Conservation (phyloP, 2,113 vertebrate genomes). For the Acrocephalus arundinaceus region DNA sequence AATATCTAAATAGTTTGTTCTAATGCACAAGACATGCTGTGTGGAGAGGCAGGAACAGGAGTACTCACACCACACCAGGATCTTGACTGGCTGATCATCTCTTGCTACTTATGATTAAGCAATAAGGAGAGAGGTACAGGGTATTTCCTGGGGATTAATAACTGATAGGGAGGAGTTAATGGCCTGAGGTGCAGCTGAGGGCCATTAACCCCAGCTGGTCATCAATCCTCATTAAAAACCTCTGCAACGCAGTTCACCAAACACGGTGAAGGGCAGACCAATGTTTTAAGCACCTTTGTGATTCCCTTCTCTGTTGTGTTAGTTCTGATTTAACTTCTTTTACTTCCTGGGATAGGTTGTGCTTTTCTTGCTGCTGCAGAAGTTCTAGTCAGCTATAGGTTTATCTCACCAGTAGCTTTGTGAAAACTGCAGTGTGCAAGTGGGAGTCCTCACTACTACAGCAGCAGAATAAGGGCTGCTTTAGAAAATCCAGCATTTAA, state of each 20-base stretch:
- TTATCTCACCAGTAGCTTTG: background rate
- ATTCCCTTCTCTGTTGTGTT: background rate
- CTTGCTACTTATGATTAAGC: slow-evolving; percentile 22
- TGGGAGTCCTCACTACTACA: background rate
- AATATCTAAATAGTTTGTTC: background rate
- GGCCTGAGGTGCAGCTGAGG: slow-evolving; percentile 56
- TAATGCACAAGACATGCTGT: background rate
- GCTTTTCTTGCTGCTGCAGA: background rate
- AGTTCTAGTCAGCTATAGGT: background rate
- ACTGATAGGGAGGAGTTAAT: slow-evolving; percentile 52
- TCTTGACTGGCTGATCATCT: slow-evolving; percentile 15
- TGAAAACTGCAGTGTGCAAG: background rate
- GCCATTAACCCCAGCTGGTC: slow-evolving; percentile 58
- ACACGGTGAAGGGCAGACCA: slow-evolving; percentile 25
- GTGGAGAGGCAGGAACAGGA: background rate
- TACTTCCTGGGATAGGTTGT: background rate
- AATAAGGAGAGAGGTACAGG: background rate
- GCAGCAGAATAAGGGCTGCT: background rate
- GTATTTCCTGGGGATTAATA: slow-evolving; percentile 58
- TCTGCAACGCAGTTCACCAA: background rate
- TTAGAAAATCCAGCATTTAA: background rate
- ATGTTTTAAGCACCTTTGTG: background rate
- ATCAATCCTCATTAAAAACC: slow-evolving; percentile 61
- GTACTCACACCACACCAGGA: background rate
- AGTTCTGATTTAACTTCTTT: background rate